phyloP scores from a whole-genome alignment of 1,140 invertebrate species.

The Leptopilina boulardi region DNA sequence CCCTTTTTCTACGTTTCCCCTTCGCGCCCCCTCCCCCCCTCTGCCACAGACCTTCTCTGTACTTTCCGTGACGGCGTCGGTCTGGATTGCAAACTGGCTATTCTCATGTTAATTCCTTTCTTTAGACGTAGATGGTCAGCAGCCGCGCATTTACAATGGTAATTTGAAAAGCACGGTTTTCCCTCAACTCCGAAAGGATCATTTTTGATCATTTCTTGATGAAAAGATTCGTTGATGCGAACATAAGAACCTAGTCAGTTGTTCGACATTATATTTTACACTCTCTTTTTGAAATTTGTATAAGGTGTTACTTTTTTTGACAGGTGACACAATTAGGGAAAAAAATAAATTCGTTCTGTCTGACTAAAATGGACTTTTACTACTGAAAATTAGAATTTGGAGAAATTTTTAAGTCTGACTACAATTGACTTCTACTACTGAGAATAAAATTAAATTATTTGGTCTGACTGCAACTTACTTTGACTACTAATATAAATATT shows the following conservation, averaged over 20 bases:
- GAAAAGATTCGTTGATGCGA: not conserved
- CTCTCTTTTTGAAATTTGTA: not conserved
- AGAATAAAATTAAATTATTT: too few relatives aligned
- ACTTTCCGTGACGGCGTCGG: slow-evolving; percentile 34
- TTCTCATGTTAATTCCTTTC: slow-evolving; percentile 61
- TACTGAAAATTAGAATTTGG: too few relatives aligned
- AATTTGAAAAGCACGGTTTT: slow-evolving; percentile 47
- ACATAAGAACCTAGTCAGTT: not conserved
- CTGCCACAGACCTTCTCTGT: slow-evolving; percentile 41
- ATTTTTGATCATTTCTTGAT: not conserved
- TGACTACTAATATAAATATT: too few relatives aligned
- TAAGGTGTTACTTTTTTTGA: too few relatives aligned
- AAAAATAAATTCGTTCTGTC: too few relatives aligned
- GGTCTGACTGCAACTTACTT: too few relatives aligned
- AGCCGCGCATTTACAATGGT: slow-evolving; percentile 57
- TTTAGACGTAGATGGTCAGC: slow-evolving; percentile 51
- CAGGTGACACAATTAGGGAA: too few relatives aligned
- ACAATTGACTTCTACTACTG: too few relatives aligned
- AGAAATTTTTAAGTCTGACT: too few relatives aligned
- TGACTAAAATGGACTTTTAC: too few relatives aligned
- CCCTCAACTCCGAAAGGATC: slow-evolving; percentile 12
- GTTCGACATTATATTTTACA: not conserved
- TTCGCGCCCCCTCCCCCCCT: slow-evolving; percentile 38
- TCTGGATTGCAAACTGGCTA: slow-evolving; percentile 49
- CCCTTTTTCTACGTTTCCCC: slow-evolving; percentile 43